These are phyloP conservation scores for Villa cingulata DNA, from an alignment of 2,888 invertebrate genomes.

Conservation along the genomic window DNA sequence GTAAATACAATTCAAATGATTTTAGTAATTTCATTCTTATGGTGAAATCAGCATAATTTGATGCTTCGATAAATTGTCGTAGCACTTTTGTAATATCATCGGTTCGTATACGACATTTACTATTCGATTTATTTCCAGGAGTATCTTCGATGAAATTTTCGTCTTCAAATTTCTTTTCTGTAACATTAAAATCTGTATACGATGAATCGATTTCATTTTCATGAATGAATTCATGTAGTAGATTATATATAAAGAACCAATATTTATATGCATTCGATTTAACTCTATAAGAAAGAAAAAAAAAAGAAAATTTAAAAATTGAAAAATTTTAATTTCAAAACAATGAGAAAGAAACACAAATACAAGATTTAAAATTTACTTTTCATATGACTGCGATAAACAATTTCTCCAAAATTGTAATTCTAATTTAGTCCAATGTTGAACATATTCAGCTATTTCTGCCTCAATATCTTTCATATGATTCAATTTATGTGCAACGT, in stretches of 20 bases:
- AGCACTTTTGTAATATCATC: slow-evolving; percentile 42
- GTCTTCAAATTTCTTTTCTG: slow-evolving; percentile 23
- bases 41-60: slow-evolving; percentile 71
- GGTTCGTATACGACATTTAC: slow-evolving; percentile 6
- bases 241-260: slow-evolving; percentile 79
- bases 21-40: slow-evolving; percentile 63
- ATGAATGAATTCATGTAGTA: slow-evolving; percentile 48
- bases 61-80: slow-evolving; percentile 69
- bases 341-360: neutral
- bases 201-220: slow-evolving; percentile 23
- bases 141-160: slow-evolving; percentile 19
- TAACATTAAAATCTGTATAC: slow-evolving; percentile 21
- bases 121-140: neutral
- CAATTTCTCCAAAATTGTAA: slow-evolving; percentile 78
- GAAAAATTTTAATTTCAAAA: neutral
- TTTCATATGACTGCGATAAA: slow-evolving; percentile 51
- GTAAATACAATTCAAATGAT: slow-evolving; percentile 68
- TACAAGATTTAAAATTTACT: slow-evolving; percentile 34
- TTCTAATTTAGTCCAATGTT: slow-evolving; percentile 84
- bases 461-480: slow-evolving; percentile 62
- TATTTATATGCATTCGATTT: slow-evolving; percentile 61
- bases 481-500: slow-evolving; percentile 74
- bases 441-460: slow-evolving; percentile 64
- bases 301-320: slow-evolving; percentile 9
- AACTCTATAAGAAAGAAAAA: slow-evolving; percentile 37